phyloP scores from a whole-genome alignment of 92 coral and sea anemone species.

The Scolanthus callimorphus region DNA sequence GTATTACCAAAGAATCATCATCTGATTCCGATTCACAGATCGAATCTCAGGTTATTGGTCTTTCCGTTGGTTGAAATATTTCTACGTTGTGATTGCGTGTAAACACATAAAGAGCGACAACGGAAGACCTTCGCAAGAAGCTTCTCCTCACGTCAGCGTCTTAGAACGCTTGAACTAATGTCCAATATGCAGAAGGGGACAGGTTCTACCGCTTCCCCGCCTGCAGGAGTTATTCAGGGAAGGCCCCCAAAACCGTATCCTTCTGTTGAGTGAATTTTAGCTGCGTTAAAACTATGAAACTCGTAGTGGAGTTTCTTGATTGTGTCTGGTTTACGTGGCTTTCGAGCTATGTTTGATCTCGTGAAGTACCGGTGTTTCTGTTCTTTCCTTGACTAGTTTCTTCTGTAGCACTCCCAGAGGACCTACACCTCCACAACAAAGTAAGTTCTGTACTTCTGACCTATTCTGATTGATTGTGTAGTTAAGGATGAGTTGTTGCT shows the following conservation, averaged over 20 bases:
- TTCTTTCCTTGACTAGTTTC: conserved; percentile 53
- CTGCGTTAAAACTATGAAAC: background rate
- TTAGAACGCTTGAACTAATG: conserved; percentile 66
- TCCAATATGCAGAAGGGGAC: conserved; percentile 91
- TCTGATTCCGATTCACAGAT: conserved; percentile 25
- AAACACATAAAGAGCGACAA: conserved; percentile 58
- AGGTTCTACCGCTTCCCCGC: conserved; percentile 70
- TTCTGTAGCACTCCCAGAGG: conserved; percentile 65
- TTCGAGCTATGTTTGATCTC: conserved; percentile 23
- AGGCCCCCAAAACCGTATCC: conserved; percentile 79
- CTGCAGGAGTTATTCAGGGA: conserved; percentile 47
- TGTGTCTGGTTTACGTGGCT: conserved; percentile 40
- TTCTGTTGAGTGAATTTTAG: conserved; percentile 10
- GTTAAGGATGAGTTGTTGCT: background rate
- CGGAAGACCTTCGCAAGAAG: conserved; percentile 96
- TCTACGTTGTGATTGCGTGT: conserved; percentile 41
- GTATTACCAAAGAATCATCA: conserved; percentile 65
- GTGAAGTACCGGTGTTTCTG: conserved; percentile 55
- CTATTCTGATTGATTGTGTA: background rate
- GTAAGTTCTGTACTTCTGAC: conserved; percentile 36
- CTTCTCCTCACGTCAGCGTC: conserved; percentile 83
- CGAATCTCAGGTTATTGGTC: conserved; percentile 32
- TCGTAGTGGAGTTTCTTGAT: conserved; percentile 10
- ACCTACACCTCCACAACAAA: conserved; percentile 68
- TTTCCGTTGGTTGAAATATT: conserved; percentile 19